Evolutionary conservation across 2,888 invertebrate genomes (phyloP).

Genomic region (Cephonodes hylas): DNA sequence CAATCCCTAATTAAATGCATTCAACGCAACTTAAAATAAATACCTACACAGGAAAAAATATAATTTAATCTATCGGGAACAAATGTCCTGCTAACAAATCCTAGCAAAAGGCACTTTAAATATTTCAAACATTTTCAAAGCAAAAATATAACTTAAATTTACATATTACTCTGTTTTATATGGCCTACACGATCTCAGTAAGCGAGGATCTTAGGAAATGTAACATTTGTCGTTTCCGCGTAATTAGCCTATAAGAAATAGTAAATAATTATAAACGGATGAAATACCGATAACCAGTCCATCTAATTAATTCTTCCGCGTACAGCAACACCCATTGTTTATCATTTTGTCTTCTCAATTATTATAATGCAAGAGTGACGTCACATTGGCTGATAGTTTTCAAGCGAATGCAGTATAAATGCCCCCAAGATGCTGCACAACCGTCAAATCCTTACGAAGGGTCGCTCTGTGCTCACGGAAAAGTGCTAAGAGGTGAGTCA

Average conservation of each 20-base stretch:
- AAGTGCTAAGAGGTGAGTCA: constrained; percentile 12
- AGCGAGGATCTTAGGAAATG: not conserved
- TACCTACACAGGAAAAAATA: too few species aligned
- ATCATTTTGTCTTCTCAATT: constrained; percentile 22
- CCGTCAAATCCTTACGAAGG: constrained; percentile 50
- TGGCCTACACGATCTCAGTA: too few species aligned
- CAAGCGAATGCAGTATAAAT: constrained; percentile 62
- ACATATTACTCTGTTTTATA: too few species aligned
- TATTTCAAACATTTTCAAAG: too few species aligned
- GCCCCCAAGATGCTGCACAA: constrained; percentile 34
- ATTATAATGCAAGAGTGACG: constrained; percentile 35
- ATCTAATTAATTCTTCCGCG: constrained; percentile 33
- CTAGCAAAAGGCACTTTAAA: too few species aligned
- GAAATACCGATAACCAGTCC: not conserved
- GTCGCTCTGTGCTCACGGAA: constrained; percentile 47
- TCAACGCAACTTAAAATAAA: too few species aligned
- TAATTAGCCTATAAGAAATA: not conserved
- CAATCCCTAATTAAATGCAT: too few species aligned
- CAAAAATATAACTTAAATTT: too few species aligned
- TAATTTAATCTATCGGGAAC: too few species aligned
- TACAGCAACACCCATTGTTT: constrained; percentile 46
- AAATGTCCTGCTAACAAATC: too few species aligned
- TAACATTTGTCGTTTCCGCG: not conserved
- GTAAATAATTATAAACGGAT: not conserved
- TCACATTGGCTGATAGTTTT: constrained; percentile 50